phyloP scores from a whole-genome alignment of 2,113 vertebrate species.

The Oncorhynchus masou region DNA sequence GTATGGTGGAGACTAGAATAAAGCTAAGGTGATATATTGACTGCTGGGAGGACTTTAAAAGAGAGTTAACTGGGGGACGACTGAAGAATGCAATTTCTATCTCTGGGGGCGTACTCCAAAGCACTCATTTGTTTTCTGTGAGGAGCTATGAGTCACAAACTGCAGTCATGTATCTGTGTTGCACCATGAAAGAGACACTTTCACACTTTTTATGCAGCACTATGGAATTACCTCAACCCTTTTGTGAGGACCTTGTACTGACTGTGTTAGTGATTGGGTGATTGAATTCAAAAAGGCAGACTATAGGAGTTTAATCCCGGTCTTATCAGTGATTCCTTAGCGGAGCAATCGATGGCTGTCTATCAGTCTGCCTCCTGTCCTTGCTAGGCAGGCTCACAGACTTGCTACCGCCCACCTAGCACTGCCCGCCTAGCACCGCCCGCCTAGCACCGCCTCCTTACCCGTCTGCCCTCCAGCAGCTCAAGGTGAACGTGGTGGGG shows the following conservation, averaged over 20 bases:
- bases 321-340: slow-evolving; percentile 56
- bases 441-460: too few relatives aligned
- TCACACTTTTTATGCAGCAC: neutral
- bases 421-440: too few relatives aligned
- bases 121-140: slow-evolving; percentile 3
- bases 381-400: slow-evolving; percentile 29
- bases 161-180: slow-evolving; percentile 7
- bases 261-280: neutral
- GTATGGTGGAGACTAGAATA: slow-evolving; percentile 23
- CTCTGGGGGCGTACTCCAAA: slow-evolving; percentile 1
- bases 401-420: slow-evolving; percentile 24
- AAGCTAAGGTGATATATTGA: slow-evolving; percentile 22
- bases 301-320: slow-evolving; percentile 1
- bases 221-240: neutral
- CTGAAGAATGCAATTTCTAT: slow-evolving; percentile 4
- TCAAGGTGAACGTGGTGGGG: neutral
- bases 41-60: slow-evolving; percentile 26
- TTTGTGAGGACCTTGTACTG: neutral
- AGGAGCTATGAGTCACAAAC: slow-evolving; percentile 1
- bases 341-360: slow-evolving; percentile 19
- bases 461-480: slow-evolving; percentile 15
- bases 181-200: neutral
- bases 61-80: neutral
- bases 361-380: slow-evolving; percentile 7
- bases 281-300: slow-evolving; percentile 5